Evolutionary conservation across 1,140 invertebrate genomes (phyloP), one percentile per base, ranked within the genome.

Genomic region (Pogonomyrmex barbatus): DNA sequence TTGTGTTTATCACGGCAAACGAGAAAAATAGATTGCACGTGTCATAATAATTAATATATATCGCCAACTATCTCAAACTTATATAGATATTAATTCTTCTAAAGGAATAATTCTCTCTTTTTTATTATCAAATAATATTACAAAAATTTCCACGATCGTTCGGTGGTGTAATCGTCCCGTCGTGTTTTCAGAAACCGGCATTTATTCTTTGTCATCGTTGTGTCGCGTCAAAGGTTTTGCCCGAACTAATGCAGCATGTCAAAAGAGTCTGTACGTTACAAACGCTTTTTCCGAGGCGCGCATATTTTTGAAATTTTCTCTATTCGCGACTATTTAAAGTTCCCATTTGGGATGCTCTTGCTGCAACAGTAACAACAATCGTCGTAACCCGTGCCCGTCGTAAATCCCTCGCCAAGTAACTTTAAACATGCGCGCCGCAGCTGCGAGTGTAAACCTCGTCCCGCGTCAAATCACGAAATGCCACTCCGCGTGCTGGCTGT

Each of bases 321-420:
- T 30, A 83, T 83, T 75, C 79, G 47, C 70, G 79, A 60, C 68
- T 75, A 75, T 83, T 83, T 83, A 83, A 83, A 83, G 12, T 58
- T 50, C 30, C 33, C 79, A 17, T 83, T 42, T 50, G 30, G 68
- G 54, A 73, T 73, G 68, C 68, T 83, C 52, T 60, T 39, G 39
- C 71, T 50, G 79, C 79, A 68, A 83, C 68, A 83, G 79, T 83
- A 83, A 83, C 79, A 82, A 82, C 79, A 83, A 83, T 83, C 68
- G 79, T 83, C 24, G 24, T 24, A 24, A 24, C 68, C 79, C 68
- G 67, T 17, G 45, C 79, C 54, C 68, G 79, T 82, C 67, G 79
- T 83, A 83, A 83, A 83, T 83, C 79, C 79, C 79, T 83, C 68
- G 68, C 79, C 79, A 83, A 83, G 79, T 83, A 83, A 83, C 79